Percentiles rank a stretch among this genome's conserved stretches.
Evolutionary conservation across 2,888 invertebrate species (phyloP).

Genomic region (Pandemis cinnamomeana): DNA sequence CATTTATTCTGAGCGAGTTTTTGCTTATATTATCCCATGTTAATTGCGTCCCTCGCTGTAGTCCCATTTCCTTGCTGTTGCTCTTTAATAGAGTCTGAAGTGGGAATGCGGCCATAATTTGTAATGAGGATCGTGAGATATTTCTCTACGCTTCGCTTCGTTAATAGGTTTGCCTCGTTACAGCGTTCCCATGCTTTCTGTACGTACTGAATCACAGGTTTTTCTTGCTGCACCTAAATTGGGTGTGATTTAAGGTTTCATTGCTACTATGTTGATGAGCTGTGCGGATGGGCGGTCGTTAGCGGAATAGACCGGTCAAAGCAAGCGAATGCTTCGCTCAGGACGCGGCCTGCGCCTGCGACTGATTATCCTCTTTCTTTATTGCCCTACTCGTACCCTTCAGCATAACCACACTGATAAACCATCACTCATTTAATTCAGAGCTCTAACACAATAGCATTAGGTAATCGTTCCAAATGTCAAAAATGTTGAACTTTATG

Average conservation of each 20-base stretch:
- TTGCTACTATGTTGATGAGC: conserved; percentile 63
- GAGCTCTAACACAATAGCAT: conserved; percentile 29
- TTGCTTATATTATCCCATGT: conserved; percentile 71
- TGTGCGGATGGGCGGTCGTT: conserved; percentile 53
- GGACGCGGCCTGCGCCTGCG: neutral
- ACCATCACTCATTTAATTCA: conserved; percentile 34
- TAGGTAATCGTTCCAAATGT: conserved; percentile 37
- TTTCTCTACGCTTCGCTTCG: conserved; percentile 77
- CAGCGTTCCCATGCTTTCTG: conserved; percentile 76
- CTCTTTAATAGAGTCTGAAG: conserved; percentile 67
- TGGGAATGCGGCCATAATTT: conserved; percentile 83
- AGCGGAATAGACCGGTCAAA: conserved; percentile 41
- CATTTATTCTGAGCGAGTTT: conserved; percentile 68
- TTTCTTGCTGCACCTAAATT: conserved; percentile 61
- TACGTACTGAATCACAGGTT: conserved; percentile 49
- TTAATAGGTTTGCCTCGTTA: conserved; percentile 79
- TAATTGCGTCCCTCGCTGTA: conserved; percentile 63
- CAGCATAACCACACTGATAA: conserved; percentile 30
- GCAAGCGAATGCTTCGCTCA: conserved; percentile 14
- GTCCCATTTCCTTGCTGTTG: conserved; percentile 62
- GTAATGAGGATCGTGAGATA: conserved; percentile 82
- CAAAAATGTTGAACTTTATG: conserved; percentile 29
- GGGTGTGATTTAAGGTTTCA: conserved; percentile 66
- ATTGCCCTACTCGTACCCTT: conserved; percentile 22
- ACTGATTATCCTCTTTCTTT: conserved; percentile 33